Percentiles rank a stretch among this genome's conserved stretches.
Evolutionary conservation across 2,113 vertebrate species (phyloP).

Genomic region (Eretmochelys imbricata): DNA sequence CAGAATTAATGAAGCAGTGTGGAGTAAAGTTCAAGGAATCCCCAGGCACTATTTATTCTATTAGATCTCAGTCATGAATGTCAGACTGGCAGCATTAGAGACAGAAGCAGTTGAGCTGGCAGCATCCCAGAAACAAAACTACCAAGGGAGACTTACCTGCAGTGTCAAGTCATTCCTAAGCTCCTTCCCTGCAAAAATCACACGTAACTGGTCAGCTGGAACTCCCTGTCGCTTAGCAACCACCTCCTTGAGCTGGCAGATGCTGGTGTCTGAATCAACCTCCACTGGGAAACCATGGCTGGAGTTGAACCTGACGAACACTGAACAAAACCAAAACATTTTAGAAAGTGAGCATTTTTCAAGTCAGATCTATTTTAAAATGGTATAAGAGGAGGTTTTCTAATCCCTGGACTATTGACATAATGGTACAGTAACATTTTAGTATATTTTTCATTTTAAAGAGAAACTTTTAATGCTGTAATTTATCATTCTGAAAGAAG

Average conservation of each 20-base stretch:
- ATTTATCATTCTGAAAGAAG: neutral
- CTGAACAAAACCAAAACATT: conserved; percentile 71
- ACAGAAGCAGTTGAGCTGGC: conserved; percentile 50
- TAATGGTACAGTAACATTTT: neutral
- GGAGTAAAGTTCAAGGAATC: conserved; percentile 91
- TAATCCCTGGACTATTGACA: neutral
- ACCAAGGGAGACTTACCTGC: conserved; percentile 80
- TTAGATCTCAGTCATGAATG: conserved; percentile 79
- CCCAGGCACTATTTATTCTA: conserved; percentile 87
- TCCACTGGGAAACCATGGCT: conserved; percentile 85
- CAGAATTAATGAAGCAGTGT: conserved; percentile 89
- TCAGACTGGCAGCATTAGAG: conserved; percentile 76
- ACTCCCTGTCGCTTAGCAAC: conserved; percentile 86
- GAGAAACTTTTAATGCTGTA: neutral
- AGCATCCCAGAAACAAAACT: conserved; percentile 46
- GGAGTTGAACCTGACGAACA: conserved; percentile 89
- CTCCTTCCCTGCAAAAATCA: conserved; percentile 89
- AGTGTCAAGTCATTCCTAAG: conserved; percentile 84
- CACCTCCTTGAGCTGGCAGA: conserved; percentile 84
- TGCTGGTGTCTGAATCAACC: conserved; percentile 76
- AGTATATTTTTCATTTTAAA: neutral
- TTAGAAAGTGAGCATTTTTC: neutral
- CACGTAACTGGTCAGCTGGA: conserved; percentile 83
- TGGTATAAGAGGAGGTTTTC: neutral
- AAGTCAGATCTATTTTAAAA: neutral